Evolutionary conservation across 2,797 vertebrate genomes (phyloP).

Genomic region (Lutra lutra): DNA sequence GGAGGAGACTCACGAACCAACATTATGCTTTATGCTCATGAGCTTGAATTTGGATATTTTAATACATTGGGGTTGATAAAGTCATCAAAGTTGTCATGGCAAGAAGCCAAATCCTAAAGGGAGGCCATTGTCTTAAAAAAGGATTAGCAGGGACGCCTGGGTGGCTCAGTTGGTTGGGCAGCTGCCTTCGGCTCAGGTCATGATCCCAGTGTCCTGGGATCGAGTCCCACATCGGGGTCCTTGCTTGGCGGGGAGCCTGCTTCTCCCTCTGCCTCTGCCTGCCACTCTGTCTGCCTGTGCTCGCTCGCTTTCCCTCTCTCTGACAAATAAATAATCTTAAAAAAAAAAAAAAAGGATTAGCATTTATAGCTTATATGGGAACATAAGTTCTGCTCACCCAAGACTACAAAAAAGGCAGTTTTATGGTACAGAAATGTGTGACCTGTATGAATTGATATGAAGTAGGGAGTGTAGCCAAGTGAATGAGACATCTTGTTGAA

Average conservation of each 20-base stretch:
- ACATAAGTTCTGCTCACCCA: neutral
- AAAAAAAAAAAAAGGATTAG: slow-evolving; percentile 59
- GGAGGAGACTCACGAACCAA: neutral
- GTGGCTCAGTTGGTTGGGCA: too few relatives aligned
- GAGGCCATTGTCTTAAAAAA: slow-evolving; percentile 54
- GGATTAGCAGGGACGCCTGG: too few relatives aligned
- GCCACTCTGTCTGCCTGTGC: too few relatives aligned
- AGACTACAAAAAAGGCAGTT: neutral
- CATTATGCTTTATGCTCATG: neutral
- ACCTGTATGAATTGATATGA: neutral
- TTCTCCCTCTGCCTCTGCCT: too few relatives aligned
- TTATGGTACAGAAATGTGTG: neutral
- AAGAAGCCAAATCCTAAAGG: slow-evolving; percentile 55
- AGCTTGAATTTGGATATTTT: slow-evolving; percentile 59
- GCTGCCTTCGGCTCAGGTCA: too few relatives aligned
- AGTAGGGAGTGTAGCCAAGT: neutral
- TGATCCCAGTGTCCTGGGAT: too few relatives aligned
- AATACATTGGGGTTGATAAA: slow-evolving; percentile 40
- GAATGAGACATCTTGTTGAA: neutral
- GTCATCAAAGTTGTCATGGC: slow-evolving; percentile 44
- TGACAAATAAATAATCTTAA: too few relatives aligned
- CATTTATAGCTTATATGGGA: slow-evolving; percentile 6
- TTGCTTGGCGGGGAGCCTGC: too few relatives aligned
- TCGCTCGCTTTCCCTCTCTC: too few relatives aligned
- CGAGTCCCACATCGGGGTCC: too few relatives aligned